phyloP scores from a whole-genome alignment of 2,113 vertebrate species.

The Ahaetulla prasina region DNA sequence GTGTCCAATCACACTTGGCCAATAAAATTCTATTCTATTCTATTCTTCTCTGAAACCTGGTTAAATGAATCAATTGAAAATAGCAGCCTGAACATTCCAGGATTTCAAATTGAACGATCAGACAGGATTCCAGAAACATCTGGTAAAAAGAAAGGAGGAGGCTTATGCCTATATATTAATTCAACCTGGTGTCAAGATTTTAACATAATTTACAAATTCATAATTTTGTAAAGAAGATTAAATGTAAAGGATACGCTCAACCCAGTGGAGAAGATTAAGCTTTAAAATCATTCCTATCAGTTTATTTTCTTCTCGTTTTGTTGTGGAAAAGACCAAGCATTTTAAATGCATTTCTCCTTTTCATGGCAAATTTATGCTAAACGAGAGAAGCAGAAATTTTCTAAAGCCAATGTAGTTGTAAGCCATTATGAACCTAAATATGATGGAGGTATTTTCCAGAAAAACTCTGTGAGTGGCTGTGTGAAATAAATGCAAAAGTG shows the following conservation, averaged over 20 bases:
- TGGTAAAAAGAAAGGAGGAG: no score
- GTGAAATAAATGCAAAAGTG: neutral
- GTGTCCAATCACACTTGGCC: no score
- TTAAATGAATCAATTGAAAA: no score
- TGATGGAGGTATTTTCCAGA: neutral
- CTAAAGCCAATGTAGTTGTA: constrained; percentile 6
- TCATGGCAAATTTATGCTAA: constrained; percentile 17
- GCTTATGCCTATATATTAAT: no score
- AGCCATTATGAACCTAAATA: neutral
- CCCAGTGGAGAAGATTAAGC: constrained; percentile 43
- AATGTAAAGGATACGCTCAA: constrained; percentile 35
- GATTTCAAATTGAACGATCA: no score
- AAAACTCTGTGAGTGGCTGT: neutral
- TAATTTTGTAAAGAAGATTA: constrained; percentile 35
- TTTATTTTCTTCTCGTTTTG: constrained; percentile 57
- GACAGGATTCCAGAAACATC: no score
- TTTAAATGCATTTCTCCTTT: constrained; percentile 37
- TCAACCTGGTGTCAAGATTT: no score
- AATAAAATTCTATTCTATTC: no score
- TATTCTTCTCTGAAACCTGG: no score
- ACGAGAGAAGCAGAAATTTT: constrained; percentile 9
- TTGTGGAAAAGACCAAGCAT: constrained; percentile 58
- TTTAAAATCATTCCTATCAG: constrained; percentile 48
- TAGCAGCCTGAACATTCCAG: no score
- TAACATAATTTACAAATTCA: no score